Percentiles rank a stretch among this genome's conserved stretches.
phyloP scores from a whole-genome alignment of 2,113 vertebrate species.

The Micromys minutus region DNA sequence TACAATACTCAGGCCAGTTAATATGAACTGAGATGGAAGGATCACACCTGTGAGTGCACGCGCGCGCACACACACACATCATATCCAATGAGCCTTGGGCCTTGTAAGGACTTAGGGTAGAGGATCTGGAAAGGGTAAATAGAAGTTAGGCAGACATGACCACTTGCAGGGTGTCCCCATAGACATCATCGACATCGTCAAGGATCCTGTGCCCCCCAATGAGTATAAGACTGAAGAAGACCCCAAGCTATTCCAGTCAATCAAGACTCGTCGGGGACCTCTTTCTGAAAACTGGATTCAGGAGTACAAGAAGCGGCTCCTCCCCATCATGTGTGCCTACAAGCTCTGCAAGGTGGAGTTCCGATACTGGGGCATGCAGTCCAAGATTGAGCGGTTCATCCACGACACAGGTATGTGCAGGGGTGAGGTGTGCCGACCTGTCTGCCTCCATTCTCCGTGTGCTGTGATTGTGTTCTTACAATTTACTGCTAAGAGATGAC shows the following conservation, averaged over 20 bases:
- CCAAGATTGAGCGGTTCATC: slow-evolving; percentile 99
- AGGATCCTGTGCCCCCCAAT: slow-evolving; percentile 92
- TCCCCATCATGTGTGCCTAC: slow-evolving; percentile 98
- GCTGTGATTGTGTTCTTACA: fast-evolving
- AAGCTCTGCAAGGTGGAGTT: slow-evolving; percentile 99
- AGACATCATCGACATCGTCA: slow-evolving; percentile 98
- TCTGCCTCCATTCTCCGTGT: fast-evolving
- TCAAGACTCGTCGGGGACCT: slow-evolving; percentile 95
- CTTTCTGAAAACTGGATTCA: slow-evolving; percentile 96
- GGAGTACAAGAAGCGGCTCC: slow-evolving; percentile 90
- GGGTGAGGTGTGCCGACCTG: fast-evolving
- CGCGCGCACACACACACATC: not conserved
- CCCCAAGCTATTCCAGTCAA: slow-evolving; percentile 93
- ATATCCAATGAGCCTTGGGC: not conserved
- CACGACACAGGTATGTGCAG: slow-evolving; percentile 95
- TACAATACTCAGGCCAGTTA: not conserved
- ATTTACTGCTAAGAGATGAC: not conserved
- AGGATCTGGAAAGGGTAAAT: not conserved
- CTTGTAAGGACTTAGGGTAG: not conserved
- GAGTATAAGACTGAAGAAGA: slow-evolving; percentile 98
- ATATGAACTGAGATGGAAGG: not conserved
- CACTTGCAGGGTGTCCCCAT: slow-evolving; percentile 35
- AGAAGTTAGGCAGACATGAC: not conserved
- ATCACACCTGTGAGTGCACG: not conserved
- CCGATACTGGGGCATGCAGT: slow-evolving; percentile 99